Evolutionary conservation across 53 echinoderm and acorn worm species (phyloP).

Genomic region (Astropecten irregularis): DNA sequence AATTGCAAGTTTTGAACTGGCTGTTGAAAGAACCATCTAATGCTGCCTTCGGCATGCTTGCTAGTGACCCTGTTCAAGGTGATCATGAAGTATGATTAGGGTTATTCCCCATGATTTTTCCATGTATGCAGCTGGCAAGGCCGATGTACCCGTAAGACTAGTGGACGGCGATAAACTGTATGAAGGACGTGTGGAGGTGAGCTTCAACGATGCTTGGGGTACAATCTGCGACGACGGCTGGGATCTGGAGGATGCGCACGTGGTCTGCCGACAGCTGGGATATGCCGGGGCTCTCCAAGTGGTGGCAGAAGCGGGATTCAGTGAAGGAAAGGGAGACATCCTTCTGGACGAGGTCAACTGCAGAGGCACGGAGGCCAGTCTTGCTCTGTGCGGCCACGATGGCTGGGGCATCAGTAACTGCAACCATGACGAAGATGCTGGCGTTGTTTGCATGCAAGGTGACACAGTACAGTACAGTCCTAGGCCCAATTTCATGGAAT

Average conservation of each 20-base stretch:
- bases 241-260: conserved; percentile 37
- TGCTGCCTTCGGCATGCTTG: too few species aligned
- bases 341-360: conserved; percentile 68
- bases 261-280: conserved; percentile 50
- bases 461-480: not conserved
- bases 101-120: too few species aligned
- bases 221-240: conserved; percentile 50
- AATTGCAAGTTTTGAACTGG: too few species aligned
- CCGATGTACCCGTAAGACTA: conserved; percentile 1
- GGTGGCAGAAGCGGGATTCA: conserved; percentile 15
- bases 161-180: not conserved
- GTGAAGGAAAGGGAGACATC: conserved; percentile 49
- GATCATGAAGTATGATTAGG: too few species aligned
- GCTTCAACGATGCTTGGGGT: conserved; percentile 17
- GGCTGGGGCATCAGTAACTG: conserved; percentile 57
- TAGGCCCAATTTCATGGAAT: not conserved
- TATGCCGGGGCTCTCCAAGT: conserved; percentile 34
- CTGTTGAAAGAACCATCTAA: too few species aligned
- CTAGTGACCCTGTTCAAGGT: too few species aligned
- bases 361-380: conserved; percentile 47
- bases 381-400: conserved; percentile 54
- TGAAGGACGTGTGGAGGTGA: conserved; percentile 35
- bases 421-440: conserved; percentile 61
- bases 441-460: conserved; percentile 66
- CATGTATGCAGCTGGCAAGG: conserved; percentile 36